These are phyloP conservation scores for Pissodes strobi DNA, from an alignment of 1,140 invertebrate species.

Conservation along the genomic window DNA sequence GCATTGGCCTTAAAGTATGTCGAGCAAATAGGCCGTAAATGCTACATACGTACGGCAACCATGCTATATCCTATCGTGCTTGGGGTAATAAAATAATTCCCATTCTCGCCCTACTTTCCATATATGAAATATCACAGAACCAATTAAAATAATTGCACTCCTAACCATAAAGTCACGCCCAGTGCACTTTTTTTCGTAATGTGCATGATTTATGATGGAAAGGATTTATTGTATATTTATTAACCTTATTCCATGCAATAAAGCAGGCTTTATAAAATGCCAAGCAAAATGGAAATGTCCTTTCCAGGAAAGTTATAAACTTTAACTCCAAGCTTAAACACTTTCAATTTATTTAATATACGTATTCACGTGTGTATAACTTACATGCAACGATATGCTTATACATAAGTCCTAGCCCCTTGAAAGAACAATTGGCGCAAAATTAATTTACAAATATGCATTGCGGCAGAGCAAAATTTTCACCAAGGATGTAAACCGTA, in stretches of 20 bases:
- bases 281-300: neutral
- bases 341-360: slow-evolving; percentile 9
- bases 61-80: too few relatives aligned
- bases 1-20: too few relatives aligned
- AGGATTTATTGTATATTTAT: slow-evolving; percentile 20
- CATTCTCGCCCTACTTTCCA: slow-evolving; percentile 9
- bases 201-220: slow-evolving; percentile 16
- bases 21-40: too few relatives aligned
- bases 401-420: too few relatives aligned
- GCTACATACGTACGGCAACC: too few relatives aligned
- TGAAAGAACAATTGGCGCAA: too few relatives aligned
- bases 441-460: too few relatives aligned
- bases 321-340: neutral
- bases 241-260: slow-evolving; percentile 7
- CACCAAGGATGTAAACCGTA: too few relatives aligned
- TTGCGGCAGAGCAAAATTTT: too few relatives aligned
- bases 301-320: slow-evolving; percentile 7
- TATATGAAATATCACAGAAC: slow-evolving; percentile 10
- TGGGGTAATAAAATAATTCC: slow-evolving; percentile 18
- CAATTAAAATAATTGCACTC: slow-evolving; percentile 30
- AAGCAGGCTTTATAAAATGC: slow-evolving; percentile 3
- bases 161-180: slow-evolving; percentile 9
- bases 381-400: too few relatives aligned
- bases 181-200: slow-evolving; percentile 16
- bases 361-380: too few relatives aligned